Percentiles rank a stretch among this genome's conserved stretches.
Evolutionary conservation across 2,797 vertebrate species (phyloP).

Genomic region (Ibycter americanus): DNA sequence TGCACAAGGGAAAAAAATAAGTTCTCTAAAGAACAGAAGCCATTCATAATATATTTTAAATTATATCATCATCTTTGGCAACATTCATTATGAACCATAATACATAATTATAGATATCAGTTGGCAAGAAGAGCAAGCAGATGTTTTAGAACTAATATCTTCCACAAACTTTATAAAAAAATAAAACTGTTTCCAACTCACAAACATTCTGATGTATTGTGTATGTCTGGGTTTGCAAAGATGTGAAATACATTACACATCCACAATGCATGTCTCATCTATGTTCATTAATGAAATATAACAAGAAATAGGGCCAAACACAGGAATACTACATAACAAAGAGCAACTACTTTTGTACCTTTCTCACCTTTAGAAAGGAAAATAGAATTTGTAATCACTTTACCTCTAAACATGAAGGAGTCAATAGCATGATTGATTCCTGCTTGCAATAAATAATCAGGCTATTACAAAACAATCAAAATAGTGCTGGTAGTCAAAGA

Average conservation of each 20-base stretch:
- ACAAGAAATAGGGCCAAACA: not conserved
- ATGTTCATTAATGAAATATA: not conserved
- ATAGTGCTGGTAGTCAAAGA: not conserved
- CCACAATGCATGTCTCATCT: not conserved
- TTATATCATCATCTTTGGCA: not conserved
- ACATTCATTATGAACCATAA: not conserved
- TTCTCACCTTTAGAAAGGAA: not conserved
- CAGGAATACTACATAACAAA: not conserved
- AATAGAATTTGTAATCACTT: not conserved
- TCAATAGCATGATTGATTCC: not conserved
- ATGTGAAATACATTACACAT: not conserved
- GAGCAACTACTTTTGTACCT: not conserved
- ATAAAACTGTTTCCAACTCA: not conserved
- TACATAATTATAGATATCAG: not conserved
- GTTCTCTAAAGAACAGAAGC: not conserved
- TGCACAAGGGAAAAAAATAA: not conserved
- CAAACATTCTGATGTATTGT: not conserved
- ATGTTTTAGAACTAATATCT: not conserved
- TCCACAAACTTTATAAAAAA: not conserved
- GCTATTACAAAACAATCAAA: not conserved
- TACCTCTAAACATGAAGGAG: not conserved
- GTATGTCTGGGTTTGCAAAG: not conserved
- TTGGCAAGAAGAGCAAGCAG: not conserved
- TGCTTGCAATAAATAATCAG: not conserved
- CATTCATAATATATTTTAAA: not conserved